phyloP scores from a whole-genome alignment of 2,797 vertebrate genomes.

The Enteromius radiatus region DNA sequence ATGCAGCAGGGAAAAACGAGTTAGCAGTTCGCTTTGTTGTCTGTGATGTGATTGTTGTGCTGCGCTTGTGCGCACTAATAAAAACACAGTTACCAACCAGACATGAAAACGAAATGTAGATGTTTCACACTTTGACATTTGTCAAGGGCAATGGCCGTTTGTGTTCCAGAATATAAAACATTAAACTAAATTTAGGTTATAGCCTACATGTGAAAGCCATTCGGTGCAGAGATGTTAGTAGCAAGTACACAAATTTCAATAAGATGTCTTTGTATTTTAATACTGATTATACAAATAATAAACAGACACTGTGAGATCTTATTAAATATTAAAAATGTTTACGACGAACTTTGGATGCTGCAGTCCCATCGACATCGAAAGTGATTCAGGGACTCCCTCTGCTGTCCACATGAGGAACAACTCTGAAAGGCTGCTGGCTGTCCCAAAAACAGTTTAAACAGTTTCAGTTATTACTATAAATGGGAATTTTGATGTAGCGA shows the following conservation, averaged over 20 bases:
- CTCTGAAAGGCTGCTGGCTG: too few species aligned
- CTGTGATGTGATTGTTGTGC: conserved; percentile 77
- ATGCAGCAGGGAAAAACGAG: conserved; percentile 77
- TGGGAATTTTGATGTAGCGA: not conserved
- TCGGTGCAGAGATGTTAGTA: not conserved
- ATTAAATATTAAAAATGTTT: not conserved
- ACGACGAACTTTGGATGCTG: conserved; percentile 2
- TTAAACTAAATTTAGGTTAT: not conserved
- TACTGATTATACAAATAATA: not conserved
- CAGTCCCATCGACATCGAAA: not conserved
- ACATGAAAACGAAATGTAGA: conserved; percentile 31
- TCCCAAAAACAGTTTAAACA: not conserved
- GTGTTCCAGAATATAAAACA: not conserved
- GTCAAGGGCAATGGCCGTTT: conserved; percentile 19
- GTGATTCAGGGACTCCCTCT: conserved; percentile 21
- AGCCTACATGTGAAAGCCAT: not conserved
- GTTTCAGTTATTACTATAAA: too few species aligned
- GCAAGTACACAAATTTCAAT: not conserved
- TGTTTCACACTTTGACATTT: conserved; percentile 24
- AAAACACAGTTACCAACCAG: conserved; percentile 64
- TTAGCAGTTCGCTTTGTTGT: conserved; percentile 76
- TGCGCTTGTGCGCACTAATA: conserved; percentile 76
- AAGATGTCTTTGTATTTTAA: not conserved
- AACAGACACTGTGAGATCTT: not conserved
- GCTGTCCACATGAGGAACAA: not conserved